Evolutionary conservation across 2,113 vertebrate species (phyloP).

Genomic region (Eublepharis macularius): DNA sequence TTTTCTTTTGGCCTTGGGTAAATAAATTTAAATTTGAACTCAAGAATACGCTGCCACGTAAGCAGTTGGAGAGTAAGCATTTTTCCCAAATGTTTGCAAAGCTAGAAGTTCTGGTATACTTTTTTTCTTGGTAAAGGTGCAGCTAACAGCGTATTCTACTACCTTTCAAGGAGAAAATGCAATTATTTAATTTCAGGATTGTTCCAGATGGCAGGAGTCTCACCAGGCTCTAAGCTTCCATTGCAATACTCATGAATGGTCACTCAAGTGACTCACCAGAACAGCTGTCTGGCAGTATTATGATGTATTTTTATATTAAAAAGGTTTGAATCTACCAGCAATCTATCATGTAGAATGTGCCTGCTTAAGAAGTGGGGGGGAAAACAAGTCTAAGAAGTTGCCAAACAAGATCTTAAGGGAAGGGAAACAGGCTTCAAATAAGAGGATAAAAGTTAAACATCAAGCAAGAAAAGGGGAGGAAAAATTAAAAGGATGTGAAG

Average conservation of each 20-base stretch:
- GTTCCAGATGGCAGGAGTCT: background rate
- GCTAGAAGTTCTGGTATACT: conserved; percentile 1
- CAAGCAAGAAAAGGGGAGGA: background rate
- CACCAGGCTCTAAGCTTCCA: background rate
- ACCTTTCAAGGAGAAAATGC: conserved; percentile 11
- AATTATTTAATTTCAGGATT: conserved; percentile 8
- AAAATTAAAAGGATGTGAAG: background rate
- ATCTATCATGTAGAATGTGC: background rate
- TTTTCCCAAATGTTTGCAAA: conserved; percentile 25
- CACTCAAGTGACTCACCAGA: conserved; percentile 18
- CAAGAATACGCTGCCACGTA: conserved; percentile 20
- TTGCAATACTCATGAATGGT: background rate
- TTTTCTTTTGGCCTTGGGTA: conserved; percentile 32
- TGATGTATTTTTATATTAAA: background rate
- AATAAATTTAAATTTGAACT: conserved; percentile 52
- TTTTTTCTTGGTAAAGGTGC: background rate
- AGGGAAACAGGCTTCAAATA: background rate
- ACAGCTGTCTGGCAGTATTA: conserved; percentile 25
- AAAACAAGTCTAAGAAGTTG: background rate
- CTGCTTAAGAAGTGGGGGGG: background rate
- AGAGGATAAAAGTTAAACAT: background rate
- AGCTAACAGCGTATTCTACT: background rate
- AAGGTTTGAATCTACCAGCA: background rate
- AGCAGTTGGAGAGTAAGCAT: conserved; percentile 35
- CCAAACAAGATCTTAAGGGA: background rate